Evolutionary conservation across 1,140 invertebrate genomes (phyloP).

Genomic region (Araneus ventricosus): DNA sequence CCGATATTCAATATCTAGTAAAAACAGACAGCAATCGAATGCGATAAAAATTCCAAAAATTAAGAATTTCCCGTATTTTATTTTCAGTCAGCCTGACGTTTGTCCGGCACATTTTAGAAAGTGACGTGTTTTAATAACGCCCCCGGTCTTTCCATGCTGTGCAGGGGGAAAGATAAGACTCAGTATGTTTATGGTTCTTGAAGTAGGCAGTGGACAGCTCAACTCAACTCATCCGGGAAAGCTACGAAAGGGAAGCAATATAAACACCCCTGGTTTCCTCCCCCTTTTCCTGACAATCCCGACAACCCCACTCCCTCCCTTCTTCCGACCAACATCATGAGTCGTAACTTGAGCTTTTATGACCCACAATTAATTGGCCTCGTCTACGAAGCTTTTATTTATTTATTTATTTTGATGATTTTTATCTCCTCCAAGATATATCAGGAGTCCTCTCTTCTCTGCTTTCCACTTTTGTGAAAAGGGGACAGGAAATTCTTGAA

Average conservation of each 20-base stretch:
- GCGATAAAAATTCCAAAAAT: not conserved
- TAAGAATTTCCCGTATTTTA: not conserved
- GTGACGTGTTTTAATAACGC: conserved; percentile 13
- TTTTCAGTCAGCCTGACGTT: too few species aligned
- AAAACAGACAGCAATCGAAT: not conserved
- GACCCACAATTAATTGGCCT: conserved; percentile 71
- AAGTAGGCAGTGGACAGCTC: conserved; percentile 35
- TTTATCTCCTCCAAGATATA: not conserved
- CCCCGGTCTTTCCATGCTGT: not conserved
- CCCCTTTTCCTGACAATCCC: conserved; percentile 4
- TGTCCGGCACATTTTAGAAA: too few species aligned
- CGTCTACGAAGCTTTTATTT: conserved; percentile 45
- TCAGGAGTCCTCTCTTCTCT: not conserved
- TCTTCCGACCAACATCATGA: conserved; percentile 13
- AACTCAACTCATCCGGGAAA: conserved; percentile 46
- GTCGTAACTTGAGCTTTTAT: conserved; percentile 56
- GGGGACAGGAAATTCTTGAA: conserved; percentile 13
- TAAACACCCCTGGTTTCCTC: conserved; percentile 29
- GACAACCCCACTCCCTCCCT: not conserved
- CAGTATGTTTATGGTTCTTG: conserved; percentile 29
- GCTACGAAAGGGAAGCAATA: conserved; percentile 59
- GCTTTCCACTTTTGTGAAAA: not conserved
- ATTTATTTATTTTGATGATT: conserved; percentile 62
- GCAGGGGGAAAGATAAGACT: conserved; percentile 23
- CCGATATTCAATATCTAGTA: not conserved